These are phyloP conservation scores for Bergia puertoricense DNA, from an alignment of 92 coral and sea anemone species.

Conservation along the genomic window DNA sequence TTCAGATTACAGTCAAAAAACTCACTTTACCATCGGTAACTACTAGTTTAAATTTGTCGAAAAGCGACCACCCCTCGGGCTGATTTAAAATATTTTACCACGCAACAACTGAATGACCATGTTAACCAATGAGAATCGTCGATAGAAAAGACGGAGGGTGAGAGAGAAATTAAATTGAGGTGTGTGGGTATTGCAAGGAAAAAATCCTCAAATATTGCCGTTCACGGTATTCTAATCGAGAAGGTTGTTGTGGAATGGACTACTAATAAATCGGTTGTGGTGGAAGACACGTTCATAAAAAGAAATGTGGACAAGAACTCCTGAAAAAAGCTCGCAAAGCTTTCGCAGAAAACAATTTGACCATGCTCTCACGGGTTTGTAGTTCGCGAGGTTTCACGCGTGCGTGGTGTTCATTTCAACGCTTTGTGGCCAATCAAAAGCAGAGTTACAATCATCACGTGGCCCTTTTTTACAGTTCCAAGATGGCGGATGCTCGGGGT, in stretches of 20 bases:
- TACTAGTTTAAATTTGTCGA: too few species aligned
- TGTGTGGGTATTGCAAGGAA: neutral
- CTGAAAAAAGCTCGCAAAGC: neutral
- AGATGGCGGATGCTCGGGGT: slow-evolving; percentile 92
- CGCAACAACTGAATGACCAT: too few species aligned
- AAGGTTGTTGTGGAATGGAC: neutral
- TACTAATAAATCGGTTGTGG: neutral
- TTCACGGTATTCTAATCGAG: neutral
- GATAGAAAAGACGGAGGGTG: neutral
- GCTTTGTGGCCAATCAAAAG: slow-evolving; percentile 65
- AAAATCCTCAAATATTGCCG: neutral
- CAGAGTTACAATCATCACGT: slow-evolving; percentile 54
- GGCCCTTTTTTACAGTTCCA: slow-evolving; percentile 52
- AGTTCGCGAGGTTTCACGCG: slow-evolving; percentile 61
- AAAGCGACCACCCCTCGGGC: too few species aligned
- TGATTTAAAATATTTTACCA: too few species aligned
- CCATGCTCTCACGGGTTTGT: slow-evolving; percentile 63
- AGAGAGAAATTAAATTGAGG: neutral
- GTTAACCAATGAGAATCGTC: slow-evolving; percentile 9
- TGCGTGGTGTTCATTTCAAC: slow-evolving; percentile 66
- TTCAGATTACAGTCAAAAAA: too few species aligned
- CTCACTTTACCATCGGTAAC: too few species aligned
- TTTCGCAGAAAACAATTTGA: neutral
- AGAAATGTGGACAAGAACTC: neutral
- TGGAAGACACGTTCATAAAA: neutral